Evolutionary conservation across 64 coral and sea anemone species (phyloP).

Genomic region (Montipora cactus): DNA sequence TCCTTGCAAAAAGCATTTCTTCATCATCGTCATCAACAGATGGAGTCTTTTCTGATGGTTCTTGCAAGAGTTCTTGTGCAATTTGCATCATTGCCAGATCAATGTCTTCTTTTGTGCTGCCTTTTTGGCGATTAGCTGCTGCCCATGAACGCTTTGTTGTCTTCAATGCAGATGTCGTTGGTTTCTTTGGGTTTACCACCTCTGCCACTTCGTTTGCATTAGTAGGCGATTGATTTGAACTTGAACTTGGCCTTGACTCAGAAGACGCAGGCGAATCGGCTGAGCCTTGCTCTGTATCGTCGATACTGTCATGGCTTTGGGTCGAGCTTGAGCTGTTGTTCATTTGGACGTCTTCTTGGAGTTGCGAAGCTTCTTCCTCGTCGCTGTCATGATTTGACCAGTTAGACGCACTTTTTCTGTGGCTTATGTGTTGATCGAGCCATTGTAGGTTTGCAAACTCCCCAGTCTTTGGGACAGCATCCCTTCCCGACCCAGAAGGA

Average conservation of each 20-base stretch:
- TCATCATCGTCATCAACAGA: too few relatives aligned
- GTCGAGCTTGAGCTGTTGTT: constrained; percentile 50
- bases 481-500: too few relatives aligned
- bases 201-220: constrained; percentile 31
- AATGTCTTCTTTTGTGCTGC: constrained; percentile 1
- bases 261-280: constrained; percentile 42
- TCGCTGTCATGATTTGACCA: constrained; percentile 51
- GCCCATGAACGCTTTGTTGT: constrained; percentile 46
- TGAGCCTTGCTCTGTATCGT: neutral
- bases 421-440: constrained; percentile 35
- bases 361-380: neutral
- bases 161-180: constrained; percentile 20
- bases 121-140: constrained; percentile 50
- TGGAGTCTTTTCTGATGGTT: constrained; percentile 19
- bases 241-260: constrained; percentile 33
- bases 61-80: constrained; percentile 47
- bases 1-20: too few relatives aligned
- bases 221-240: constrained; percentile 24
- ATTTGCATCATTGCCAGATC: constrained; percentile 59
- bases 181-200: constrained; percentile 1
- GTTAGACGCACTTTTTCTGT: constrained; percentile 31
- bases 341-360: constrained; percentile 52
- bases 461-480: too few relatives aligned
- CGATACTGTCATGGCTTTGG: neutral
- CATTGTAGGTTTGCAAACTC: constrained; percentile 2